phyloP scores from a whole-genome alignment of 2,113 vertebrate species.

The Tenrec ecaudatus region DNA sequence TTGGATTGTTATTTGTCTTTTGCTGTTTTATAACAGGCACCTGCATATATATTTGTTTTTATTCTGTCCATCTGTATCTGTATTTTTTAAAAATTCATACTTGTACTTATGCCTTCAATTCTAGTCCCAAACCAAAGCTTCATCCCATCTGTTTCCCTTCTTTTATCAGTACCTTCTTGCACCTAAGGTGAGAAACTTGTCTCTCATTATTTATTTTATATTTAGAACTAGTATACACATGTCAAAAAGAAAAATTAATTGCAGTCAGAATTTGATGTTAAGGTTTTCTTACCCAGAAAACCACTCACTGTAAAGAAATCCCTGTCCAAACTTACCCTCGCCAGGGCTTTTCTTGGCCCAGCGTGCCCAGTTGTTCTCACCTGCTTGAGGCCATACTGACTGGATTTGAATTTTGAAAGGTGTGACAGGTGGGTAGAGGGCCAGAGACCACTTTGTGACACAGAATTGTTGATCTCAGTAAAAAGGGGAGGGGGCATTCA shows the following conservation, averaged over 20 bases:
- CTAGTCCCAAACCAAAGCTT: not conserved
- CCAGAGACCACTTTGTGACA: not conserved
- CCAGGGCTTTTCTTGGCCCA: not conserved
- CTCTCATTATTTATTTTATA: constrained; percentile 16
- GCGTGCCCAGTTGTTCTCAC: not conserved
- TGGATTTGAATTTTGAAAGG: not conserved
- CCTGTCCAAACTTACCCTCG: not conserved
- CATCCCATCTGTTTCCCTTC: not conserved
- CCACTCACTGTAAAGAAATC: not conserved
- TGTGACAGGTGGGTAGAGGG: not conserved
- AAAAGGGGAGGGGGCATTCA: not conserved
- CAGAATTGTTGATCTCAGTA: not conserved
- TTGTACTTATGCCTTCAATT: not conserved
- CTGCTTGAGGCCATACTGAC: not conserved
- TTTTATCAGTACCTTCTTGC: not conserved
- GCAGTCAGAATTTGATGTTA: not conserved
- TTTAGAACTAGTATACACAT: not conserved
- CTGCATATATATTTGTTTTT: not conserved
- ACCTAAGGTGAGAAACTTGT: not conserved
- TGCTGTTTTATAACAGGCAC: not conserved
- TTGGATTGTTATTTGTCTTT: not conserved
- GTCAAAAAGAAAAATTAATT: too few species aligned
- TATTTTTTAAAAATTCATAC: too few species aligned
- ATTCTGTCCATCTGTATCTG: too few species aligned
- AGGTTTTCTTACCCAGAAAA: not conserved